phyloP scores from a whole-genome alignment of 2,113 vertebrate genomes.

The Phrynosoma blainvillii region DNA sequence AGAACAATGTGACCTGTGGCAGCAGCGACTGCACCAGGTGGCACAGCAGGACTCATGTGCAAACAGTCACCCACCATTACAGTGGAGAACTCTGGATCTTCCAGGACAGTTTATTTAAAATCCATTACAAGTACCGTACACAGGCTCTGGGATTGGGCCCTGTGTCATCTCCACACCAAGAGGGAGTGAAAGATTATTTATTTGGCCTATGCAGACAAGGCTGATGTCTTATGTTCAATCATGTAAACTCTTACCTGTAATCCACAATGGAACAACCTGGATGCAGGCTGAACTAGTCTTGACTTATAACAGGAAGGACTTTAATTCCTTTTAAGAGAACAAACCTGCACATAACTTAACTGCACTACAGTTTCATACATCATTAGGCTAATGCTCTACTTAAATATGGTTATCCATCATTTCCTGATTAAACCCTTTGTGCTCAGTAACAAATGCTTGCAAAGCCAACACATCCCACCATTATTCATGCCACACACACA shows the following conservation, averaged over 20 bases:
- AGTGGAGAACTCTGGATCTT: no score
- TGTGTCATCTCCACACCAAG: no score
- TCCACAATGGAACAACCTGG: not conserved
- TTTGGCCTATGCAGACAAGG: no score
- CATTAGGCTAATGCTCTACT: constrained; percentile 35
- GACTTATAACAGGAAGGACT: constrained; percentile 35
- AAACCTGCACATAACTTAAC: constrained; percentile 44
- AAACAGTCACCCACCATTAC: no score
- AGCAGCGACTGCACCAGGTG: no score
- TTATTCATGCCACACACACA: constrained; percentile 33
- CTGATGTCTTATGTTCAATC: not conserved
- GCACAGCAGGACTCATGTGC: no score
- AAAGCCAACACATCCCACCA: constrained; percentile 44
- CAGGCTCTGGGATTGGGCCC: no score
- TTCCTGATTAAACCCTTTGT: constrained; percentile 45
- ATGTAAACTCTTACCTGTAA: not conserved
- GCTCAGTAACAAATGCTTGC: constrained; percentile 6
- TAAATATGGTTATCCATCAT: constrained; percentile 40
- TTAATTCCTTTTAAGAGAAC: constrained; percentile 33
- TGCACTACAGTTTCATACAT: constrained; percentile 33
- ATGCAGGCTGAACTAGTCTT: rapidly evolving
- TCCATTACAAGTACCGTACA: no score
- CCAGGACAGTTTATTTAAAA: no score
- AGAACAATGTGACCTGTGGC: no score
- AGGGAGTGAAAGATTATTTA: no score